Conservation (phyloP, 2,888 invertebrate genomes). For the Plebejus melissa region DNA sequence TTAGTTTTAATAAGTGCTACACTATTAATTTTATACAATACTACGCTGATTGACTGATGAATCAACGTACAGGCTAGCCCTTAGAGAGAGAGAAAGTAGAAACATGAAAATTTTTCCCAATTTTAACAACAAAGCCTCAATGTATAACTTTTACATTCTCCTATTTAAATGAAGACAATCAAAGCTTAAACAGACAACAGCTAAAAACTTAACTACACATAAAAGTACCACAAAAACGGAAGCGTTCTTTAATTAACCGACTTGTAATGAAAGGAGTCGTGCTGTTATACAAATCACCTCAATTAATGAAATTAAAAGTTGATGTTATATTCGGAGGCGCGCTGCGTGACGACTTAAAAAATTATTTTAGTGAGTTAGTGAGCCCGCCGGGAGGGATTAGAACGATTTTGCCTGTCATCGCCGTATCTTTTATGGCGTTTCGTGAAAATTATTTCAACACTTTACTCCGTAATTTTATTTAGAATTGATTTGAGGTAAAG, state of each 20-base stretch:
- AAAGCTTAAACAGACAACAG: slow-evolving; percentile 20
- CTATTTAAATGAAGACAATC: not conserved
- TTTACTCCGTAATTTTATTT: not conserved
- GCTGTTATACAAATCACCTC: slow-evolving; percentile 80
- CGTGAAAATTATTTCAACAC: not conserved
- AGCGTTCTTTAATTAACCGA: slow-evolving; percentile 77
- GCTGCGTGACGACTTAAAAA: slow-evolving; percentile 58
- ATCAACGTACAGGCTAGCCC: too few species aligned
- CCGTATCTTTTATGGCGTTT: slow-evolving; percentile 5
- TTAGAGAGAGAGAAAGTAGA: too few species aligned
- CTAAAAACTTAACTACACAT: slow-evolving; percentile 53
- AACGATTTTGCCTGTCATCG: slow-evolving; percentile 15
- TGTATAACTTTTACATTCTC: not conserved
- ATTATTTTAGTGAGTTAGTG: slow-evolving; percentile 27
- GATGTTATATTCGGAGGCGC: slow-evolving; percentile 61
- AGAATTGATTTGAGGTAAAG: too few species aligned
- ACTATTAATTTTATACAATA: not conserved
- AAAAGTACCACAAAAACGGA: slow-evolving; percentile 60
- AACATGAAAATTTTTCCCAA: too few species aligned
- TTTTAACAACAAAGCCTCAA: not conserved
- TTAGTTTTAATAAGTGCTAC: not conserved
- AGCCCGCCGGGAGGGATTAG: slow-evolving; percentile 10
- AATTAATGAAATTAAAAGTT: slow-evolving; percentile 78
- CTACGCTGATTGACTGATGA: too few species aligned
- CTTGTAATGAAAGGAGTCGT: slow-evolving; percentile 77